phyloP scores from a whole-genome alignment of 2,797 vertebrate genomes.

The Hephaestus fuliginosus region DNA sequence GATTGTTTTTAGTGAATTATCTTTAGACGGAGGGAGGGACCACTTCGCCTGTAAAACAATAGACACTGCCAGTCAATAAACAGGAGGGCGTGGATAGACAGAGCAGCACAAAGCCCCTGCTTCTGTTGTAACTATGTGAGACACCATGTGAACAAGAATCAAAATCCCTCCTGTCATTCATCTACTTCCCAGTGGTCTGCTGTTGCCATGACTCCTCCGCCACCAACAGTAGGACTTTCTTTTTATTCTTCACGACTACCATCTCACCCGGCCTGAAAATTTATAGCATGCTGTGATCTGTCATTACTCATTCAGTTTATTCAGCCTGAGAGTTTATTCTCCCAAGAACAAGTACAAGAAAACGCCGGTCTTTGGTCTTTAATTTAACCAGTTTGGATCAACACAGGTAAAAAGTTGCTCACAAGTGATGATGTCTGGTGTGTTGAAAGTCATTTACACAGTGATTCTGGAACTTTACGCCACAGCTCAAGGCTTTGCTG shows the following conservation, averaged over 20 bases:
- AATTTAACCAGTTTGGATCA: slow-evolving; percentile 4
- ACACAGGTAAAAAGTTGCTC: slow-evolving; percentile 43
- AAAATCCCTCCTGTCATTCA: slow-evolving; percentile 69
- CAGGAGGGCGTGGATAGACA: slow-evolving; percentile 49
- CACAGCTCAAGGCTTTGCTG: slow-evolving; percentile 44
- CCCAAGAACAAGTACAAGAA: neutral
- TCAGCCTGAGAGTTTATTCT: slow-evolving; percentile 18
- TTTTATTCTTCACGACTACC: slow-evolving; percentile 56
- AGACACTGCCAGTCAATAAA: slow-evolving; percentile 38
- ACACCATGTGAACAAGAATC: slow-evolving; percentile 69
- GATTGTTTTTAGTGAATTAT: slow-evolving; percentile 31
- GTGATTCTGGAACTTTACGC: slow-evolving; percentile 49
- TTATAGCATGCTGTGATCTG: slow-evolving; percentile 55
- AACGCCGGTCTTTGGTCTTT: neutral
- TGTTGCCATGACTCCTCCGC: slow-evolving; percentile 71
- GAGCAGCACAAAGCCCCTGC: slow-evolving; percentile 29
- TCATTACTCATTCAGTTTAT: slow-evolving; percentile 60
- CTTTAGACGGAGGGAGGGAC: slow-evolving; percentile 28
- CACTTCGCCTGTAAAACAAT: slow-evolving; percentile 43
- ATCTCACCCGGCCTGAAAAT: slow-evolving; percentile 44
- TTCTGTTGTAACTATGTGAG: slow-evolving; percentile 50
- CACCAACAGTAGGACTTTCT: slow-evolving; percentile 54
- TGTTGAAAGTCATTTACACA: slow-evolving; percentile 35
- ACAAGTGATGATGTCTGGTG: neutral
- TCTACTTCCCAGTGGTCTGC: slow-evolving; percentile 60